phyloP scores from a whole-genome alignment of 2,797 vertebrate genomes.

The Crocidura indochinensis region DNA sequence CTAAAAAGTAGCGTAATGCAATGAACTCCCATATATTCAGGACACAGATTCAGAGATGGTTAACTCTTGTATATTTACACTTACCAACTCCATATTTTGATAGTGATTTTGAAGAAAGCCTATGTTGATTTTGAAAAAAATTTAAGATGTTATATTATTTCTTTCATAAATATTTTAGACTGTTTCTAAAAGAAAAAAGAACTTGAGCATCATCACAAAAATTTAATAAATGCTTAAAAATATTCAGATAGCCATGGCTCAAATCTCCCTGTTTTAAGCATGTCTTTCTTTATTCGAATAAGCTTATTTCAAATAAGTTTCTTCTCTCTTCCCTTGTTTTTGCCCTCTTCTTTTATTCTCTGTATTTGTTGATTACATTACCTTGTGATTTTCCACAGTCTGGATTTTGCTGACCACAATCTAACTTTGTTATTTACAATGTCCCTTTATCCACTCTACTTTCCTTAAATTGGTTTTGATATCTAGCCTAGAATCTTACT shows the following conservation, averaged over 20 bases:
- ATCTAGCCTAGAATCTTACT: not conserved
- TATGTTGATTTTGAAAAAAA: constrained; percentile 25
- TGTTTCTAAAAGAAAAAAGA: constrained; percentile 42
- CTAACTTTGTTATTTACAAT: constrained; percentile 38
- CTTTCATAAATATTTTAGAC: not conserved
- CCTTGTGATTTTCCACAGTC: constrained; percentile 14
- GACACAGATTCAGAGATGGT: not conserved
- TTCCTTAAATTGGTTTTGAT: constrained; percentile 58
- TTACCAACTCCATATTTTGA: not conserved
- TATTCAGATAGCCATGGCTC: constrained; percentile 42
- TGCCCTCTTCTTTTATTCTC: not conserved
- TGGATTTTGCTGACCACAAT: constrained; percentile 58
- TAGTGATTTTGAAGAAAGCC: constrained; percentile 59
- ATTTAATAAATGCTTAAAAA: constrained; percentile 39
- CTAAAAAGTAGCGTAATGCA: not conserved
- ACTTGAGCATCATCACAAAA: constrained; percentile 31
- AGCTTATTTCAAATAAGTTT: not conserved
- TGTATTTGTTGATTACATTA: constrained; percentile 35
- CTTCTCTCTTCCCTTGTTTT: not conserved
- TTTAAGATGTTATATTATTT: not conserved
- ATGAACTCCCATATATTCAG: not conserved
- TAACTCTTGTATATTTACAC: not conserved
- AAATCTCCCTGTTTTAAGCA: constrained; percentile 20
- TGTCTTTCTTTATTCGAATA: constrained; percentile 8
- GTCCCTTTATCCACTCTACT: constrained; percentile 12